Percentiles rank a stretch among this genome's conserved stretches.
Conservation (phyloP, 2,888 invertebrate species). For the Leucania comma region DNA sequence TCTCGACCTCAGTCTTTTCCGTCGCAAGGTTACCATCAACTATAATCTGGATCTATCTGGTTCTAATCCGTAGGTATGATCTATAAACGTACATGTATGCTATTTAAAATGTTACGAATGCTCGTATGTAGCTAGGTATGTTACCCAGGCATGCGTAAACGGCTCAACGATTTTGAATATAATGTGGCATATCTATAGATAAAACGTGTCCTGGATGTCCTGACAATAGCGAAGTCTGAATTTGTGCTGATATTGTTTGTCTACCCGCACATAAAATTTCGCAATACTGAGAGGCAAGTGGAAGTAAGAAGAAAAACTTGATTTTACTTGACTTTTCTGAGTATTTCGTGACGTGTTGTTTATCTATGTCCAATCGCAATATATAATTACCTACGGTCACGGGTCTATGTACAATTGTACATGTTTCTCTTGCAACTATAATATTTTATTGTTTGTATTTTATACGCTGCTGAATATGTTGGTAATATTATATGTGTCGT, state of each 20-base stretch:
- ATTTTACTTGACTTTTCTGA: neutral
- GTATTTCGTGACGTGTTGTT: slow-evolving; percentile 17
- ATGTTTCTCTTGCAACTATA: neutral
- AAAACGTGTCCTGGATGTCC: neutral
- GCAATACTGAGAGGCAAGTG: neutral
- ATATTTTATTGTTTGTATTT: neutral
- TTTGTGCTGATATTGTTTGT: neutral
- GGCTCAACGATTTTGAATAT: neutral
- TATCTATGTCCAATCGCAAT: neutral
- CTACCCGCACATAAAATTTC: neutral
- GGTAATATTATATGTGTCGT: neutral
- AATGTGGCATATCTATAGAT: neutral
- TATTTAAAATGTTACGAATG: neutral
- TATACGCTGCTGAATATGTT: neutral
- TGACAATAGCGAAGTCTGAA: neutral
- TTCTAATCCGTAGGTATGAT: neutral
- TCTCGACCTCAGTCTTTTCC: neutral
- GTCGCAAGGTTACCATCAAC: slow-evolving; percentile 4
- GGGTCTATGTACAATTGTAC: too few relatives aligned
- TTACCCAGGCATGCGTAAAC: neutral
- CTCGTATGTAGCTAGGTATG: neutral
- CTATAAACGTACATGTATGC: neutral
- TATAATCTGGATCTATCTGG: neutral
- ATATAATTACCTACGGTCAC: neutral
- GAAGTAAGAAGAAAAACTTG: slow-evolving; percentile 6